Conservation (phyloP, 2,888 invertebrate species). For the Meganola albula region DNA sequence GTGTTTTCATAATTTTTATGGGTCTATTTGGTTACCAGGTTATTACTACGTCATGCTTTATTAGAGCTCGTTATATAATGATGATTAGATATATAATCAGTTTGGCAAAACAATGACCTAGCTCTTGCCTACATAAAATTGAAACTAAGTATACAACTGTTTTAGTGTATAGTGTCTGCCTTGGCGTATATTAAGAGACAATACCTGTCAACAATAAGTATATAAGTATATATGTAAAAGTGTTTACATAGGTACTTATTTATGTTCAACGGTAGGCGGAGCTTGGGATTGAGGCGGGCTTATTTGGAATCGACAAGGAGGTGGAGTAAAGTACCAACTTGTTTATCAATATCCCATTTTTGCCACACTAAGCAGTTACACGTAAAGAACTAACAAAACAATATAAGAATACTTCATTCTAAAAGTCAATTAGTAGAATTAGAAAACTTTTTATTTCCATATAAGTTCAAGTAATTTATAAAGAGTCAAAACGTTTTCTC, state of each 20-base stretch:
- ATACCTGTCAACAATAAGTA: too few relatives aligned
- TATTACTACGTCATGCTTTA: too few relatives aligned
- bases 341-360: constrained; percentile 50
- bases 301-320: constrained; percentile 73
- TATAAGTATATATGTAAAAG: constrained; percentile 52
- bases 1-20: too few relatives aligned
- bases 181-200: constrained; percentile 34
- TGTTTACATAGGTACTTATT: constrained; percentile 66
- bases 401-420: constrained; percentile 4
- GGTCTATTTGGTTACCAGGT: too few relatives aligned
- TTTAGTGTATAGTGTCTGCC: too few relatives aligned
- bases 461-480: constrained; percentile 43
- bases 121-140: too few relatives aligned
- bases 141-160: too few relatives aligned
- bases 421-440: constrained; percentile 19
- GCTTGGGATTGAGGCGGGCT: constrained; percentile 72
- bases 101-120: too few relatives aligned
- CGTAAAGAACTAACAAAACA: constrained; percentile 3
- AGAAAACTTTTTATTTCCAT: constrained; percentile 37
- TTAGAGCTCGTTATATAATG: too few relatives aligned
- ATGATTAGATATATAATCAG: too few relatives aligned
- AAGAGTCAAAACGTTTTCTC: constrained; percentile 49
- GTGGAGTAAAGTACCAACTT: constrained; percentile 57
- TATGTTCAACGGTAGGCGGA: constrained; percentile 70
- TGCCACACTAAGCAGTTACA: neutral